These are phyloP conservation scores for Pachycephus smyrnensis DNA, from an alignment of 2,888 invertebrate genomes.

Conservation along the genomic window DNA sequence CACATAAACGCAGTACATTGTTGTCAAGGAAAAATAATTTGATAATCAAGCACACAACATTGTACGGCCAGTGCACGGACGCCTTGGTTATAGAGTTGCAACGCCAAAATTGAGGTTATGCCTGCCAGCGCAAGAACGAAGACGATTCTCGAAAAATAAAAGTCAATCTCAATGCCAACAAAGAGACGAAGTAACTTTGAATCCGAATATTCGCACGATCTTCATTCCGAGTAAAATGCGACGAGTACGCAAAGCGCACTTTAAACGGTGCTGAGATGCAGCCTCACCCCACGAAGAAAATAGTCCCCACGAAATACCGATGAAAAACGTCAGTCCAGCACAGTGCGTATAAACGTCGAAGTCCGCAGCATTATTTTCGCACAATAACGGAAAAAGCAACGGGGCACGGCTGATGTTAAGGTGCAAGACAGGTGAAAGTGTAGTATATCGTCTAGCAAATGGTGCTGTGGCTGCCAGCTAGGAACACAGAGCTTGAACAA, in stretches of 20 bases:
- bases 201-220: not conserved
- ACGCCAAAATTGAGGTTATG: slow-evolving; percentile 24
- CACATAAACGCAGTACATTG: not conserved
- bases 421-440: slow-evolving; percentile 39
- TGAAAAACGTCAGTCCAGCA: not conserved
- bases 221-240: not conserved
- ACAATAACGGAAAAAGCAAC: not conserved
- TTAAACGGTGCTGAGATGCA: slow-evolving; percentile 16
- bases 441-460: slow-evolving; percentile 33
- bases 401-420: not conserved
- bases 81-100: slow-evolving; percentile 10
- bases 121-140: not conserved
- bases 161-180: not conserved
- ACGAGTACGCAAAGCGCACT: not conserved
- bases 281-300: slow-evolving; percentile 33
- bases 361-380: not conserved
- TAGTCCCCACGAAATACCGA: not conserved
- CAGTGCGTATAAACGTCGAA: not conserved
- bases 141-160: not conserved
- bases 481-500: slow-evolving; percentile 35
- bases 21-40: not conserved
- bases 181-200: not conserved
- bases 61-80: not conserved
- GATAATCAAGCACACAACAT: not conserved
- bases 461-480: slow-evolving; percentile 33